Evolutionary conservation across 2,113 vertebrate genomes (phyloP), one percentile per base, ranked within the genome.

Genomic region (Suncus etruscus): DNA sequence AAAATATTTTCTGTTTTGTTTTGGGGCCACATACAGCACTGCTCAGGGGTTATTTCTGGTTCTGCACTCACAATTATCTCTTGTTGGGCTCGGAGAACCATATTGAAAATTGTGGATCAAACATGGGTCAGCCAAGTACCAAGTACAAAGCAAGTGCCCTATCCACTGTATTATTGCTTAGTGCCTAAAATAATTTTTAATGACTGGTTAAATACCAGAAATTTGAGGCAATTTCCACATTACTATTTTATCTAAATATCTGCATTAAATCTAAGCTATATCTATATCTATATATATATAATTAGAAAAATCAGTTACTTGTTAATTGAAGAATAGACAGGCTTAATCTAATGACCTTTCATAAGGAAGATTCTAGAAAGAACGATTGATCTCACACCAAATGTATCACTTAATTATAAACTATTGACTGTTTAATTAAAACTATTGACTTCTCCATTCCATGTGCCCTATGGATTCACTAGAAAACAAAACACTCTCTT

Each of bases 301-400:
- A 39, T 39, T 39, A 39, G 54, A 90, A 79, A 84, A 87, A 77
- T 39, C 82, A 83, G 24, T 77, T 69, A 58, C 31, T 65, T 77
- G 15, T 15, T 29, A 69, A 48, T 25, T 51, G 25, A 32, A 80
- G n/a, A 93, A 78, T 54, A 29, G 24, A 80, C 61, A 82, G 61
- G 70, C 32, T 86, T 54, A 82, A 54, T 31, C 32, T 31, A 14
- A 65, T 3, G 78, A 24, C 22, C 22, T 74, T 72, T 86, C 22
- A 22, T 27, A 20, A 85, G 48, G 68, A 76, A 61, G 3, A 1
- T 74, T 84, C 58, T 89, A 76, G 27, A 74, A 80, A 32, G 14
- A 78, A 3, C 31, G 54, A 65, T n/a, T 79, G 47, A 39, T 45
- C 24, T 5, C 8, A 48, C 8, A 29, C 18, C 3, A 32, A 54